Conservation (phyloP, 2,888 invertebrate genomes). For the Phanerotoma sp. region DNA sequence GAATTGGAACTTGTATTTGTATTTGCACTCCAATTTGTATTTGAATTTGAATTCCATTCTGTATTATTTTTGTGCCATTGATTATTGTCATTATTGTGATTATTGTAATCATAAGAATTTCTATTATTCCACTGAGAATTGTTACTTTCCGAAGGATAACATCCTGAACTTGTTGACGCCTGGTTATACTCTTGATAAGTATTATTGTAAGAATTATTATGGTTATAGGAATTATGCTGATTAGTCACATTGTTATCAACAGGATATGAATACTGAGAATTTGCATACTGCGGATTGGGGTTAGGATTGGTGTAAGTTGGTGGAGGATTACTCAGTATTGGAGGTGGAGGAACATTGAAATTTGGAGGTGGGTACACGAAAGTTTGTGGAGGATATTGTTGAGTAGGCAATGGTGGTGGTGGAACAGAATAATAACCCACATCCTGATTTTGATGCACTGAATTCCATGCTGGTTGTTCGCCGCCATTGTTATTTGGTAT, state of each 20-base stretch:
- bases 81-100: slow-evolving; percentile 13
- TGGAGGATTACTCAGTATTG: slow-evolving; percentile 13
- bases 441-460: slow-evolving; percentile 32
- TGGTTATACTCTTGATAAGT: slow-evolving; percentile 38
- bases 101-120: slow-evolving; percentile 22
- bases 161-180: slow-evolving; percentile 4
- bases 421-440: slow-evolving; percentile 39
- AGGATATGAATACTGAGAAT: slow-evolving; percentile 31
- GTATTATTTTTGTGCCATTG: slow-evolving; percentile 22
- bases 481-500: slow-evolving; percentile 30
- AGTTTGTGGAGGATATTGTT: slow-evolving; percentile 45
- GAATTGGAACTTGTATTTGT: neutral
- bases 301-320: slow-evolving; percentile 2
- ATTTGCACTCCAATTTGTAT: neutral
- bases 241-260: slow-evolving; percentile 29
- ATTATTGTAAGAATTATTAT: no score
- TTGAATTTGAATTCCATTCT: slow-evolving; percentile 21
- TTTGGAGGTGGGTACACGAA: slow-evolving; percentile 37
- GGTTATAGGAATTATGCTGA: slow-evolving; percentile 35
- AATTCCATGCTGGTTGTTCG: slow-evolving; percentile 38
- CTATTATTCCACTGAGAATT: slow-evolving; percentile 38
- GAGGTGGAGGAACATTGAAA: slow-evolving; percentile 36
- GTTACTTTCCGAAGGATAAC: slow-evolving; percentile 20
- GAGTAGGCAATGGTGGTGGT: slow-evolving; percentile 17
- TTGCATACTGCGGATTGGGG: slow-evolving; percentile 32